Evolutionary conservation across 2,797 vertebrate species (phyloP).

Genomic region (Enoplosus armatus): DNA sequence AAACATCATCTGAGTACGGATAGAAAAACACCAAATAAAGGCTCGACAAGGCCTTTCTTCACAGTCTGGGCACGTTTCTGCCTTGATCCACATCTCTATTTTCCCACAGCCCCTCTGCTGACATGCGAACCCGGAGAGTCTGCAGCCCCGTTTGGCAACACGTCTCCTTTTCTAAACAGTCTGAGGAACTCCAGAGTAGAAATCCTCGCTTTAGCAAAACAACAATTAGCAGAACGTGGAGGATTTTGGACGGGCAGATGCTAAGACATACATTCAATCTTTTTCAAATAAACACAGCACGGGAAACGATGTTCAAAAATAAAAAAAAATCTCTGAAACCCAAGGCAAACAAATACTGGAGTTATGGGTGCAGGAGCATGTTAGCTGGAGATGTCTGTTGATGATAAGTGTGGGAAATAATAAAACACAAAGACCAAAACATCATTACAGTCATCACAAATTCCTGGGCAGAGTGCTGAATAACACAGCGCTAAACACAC

Average conservation of each 20-base stretch:
- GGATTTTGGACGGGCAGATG: conserved; percentile 29
- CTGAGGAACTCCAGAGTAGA: conserved; percentile 50
- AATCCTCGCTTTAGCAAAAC: conserved; percentile 54
- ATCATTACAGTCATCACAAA: conserved; percentile 2
- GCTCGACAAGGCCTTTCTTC: conserved; percentile 17
- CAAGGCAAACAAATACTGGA: conserved; percentile 3
- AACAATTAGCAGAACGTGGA: conserved; percentile 43
- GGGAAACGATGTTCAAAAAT: conserved; percentile 20
- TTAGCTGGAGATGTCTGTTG: conserved; percentile 10
- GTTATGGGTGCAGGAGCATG: not conserved
- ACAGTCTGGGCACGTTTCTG: conserved; percentile 58
- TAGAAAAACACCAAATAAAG: conserved; percentile 46
- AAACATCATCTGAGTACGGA: conserved; percentile 39
- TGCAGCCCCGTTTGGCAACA: conserved; percentile 48
- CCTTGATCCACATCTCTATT: conserved; percentile 59
- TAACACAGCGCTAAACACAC: not conserved
- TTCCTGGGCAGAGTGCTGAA: not conserved
- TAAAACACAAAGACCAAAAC: conserved; percentile 6
- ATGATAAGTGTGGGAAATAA: conserved; percentile 18
- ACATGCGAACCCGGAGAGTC: conserved; percentile 45
- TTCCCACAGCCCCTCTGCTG: conserved; percentile 61
- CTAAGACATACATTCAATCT: conserved; percentile 20
- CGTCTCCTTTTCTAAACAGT: conserved; percentile 55
- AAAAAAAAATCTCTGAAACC: conserved; percentile 7
- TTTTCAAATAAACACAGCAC: conserved; percentile 50